Evolutionary conservation across 92 coral and sea anemone species (phyloP), one percentile per base, ranked within the genome.

Genomic region (Actinostola sp.): DNA sequence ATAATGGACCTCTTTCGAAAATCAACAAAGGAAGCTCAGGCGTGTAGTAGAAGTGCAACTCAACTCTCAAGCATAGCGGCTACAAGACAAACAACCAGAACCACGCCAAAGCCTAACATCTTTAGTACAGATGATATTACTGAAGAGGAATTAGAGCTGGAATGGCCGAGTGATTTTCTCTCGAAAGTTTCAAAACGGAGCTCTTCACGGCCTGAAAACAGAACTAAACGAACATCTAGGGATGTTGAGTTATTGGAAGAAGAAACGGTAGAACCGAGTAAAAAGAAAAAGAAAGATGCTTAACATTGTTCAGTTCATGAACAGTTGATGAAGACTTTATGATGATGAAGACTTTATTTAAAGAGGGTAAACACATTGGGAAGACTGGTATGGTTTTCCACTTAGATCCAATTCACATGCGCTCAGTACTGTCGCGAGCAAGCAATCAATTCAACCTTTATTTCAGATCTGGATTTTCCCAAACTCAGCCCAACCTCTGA

Each of bases 61-160:
- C 24, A 51, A 57, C 19, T 57, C 1, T 27, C 63, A 2, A 57
- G 10, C 63, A 13, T 57, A 16, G n/a, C 63, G 26, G 14, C 12
- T 9, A 38, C 42, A 38, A 63, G 15, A 21, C 21, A 24, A 4
- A 49, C 39, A 38, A 9, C 49, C 12, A 30, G 3, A 27, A 9
- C 49, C 10, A 39, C 48, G 9, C 43, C 52, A 13, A 45, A 53
- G 56, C 31, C 63, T 23, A 26, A 63, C 48, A 83, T 87, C 64
- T 90, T 90, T 71, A 62, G 68, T 34, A 90, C 97, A 0, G 92
- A 87, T 6, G 89, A 87, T 55, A 56, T 87, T 3, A 72, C 56
- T 58, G 92, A 90, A 3, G 92, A 87, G 11, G 97, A 90, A n/a
- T 73, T 90, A 13, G 97, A 90, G 33, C 58, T 83, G 28, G 97